phyloP scores from a whole-genome alignment of 2,113 vertebrate species.

The Mandrillus leucophaeus region DNA sequence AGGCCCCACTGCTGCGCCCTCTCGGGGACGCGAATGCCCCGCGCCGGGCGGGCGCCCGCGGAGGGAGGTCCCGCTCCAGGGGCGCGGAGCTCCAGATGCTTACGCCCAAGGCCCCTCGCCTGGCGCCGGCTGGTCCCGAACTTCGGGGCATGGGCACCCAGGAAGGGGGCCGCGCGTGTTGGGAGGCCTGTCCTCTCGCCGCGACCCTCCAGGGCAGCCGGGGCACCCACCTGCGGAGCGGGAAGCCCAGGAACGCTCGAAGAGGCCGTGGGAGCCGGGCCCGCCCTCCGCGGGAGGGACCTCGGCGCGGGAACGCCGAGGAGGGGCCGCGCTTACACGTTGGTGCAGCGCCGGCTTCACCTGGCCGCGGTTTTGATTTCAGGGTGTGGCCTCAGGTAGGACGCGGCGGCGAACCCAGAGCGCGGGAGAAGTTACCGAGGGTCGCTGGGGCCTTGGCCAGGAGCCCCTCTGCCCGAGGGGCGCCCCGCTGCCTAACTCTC shows the following conservation, averaged over 20 bases:
- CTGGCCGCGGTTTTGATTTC: slow-evolving; percentile 85
- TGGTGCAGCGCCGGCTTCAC: slow-evolving; percentile 81
- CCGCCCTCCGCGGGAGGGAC: slow-evolving; percentile 66
- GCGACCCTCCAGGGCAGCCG: background rate
- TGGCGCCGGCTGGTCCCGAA: background rate
- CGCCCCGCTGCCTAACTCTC: background rate
- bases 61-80: background rate
- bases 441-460: background rate
- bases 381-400: slow-evolving; percentile 85
- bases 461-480: background rate
- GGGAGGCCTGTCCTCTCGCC: background rate
- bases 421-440: background rate
- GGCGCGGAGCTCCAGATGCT: background rate
- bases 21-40: background rate
- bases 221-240: slow-evolving; percentile 51
- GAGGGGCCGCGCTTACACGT: slow-evolving; percentile 82
- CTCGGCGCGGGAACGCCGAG: slow-evolving; percentile 72
- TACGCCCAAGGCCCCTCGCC: background rate
- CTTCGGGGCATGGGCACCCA: background rate
- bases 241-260: background rate
- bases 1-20: background rate
- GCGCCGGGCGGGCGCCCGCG: background rate
- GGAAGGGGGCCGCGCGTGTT: background rate
- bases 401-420: background rate
- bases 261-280: slow-evolving; percentile 30